phyloP scores from a whole-genome alignment of 2,888 invertebrate genomes.

The Ectobius pallidus region DNA sequence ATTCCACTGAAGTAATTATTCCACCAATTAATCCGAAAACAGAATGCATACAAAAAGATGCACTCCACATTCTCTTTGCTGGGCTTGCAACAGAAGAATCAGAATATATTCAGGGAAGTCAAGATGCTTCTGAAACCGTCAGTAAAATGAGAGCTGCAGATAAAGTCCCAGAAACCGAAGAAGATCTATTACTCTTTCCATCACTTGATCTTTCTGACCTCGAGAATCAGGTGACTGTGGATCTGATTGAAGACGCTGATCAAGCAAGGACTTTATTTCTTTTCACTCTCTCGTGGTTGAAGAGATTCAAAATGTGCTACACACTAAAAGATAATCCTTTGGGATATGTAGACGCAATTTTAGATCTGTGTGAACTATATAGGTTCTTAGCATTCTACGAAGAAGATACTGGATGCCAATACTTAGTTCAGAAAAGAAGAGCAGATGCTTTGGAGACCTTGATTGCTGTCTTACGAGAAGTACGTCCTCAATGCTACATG shows the following conservation, averaged over 20 bases:
- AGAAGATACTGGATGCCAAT: constrained; percentile 52
- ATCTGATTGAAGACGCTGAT: neutral
- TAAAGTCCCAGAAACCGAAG: neutral
- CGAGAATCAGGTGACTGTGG: neutral
- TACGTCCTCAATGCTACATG: constrained; percentile 62
- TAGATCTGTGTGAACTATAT: neutral
- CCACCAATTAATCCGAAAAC: neutral
- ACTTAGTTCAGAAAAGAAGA: constrained; percentile 64
- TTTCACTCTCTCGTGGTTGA: neutral
- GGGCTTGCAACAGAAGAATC: no score
- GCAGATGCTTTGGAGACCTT: constrained; percentile 65
- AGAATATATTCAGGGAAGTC: neutral
- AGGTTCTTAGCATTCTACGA: neutral
- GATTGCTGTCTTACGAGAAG: constrained; percentile 61
- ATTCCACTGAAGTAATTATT: no score
- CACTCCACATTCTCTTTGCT: neutral
- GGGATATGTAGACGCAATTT: neutral
- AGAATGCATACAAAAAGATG: neutral
- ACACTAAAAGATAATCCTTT: neutral
- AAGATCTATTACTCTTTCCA: neutral
- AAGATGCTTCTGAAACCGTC: neutral
- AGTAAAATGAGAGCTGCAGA: neutral
- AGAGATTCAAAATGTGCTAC: neutral
- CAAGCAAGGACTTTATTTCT: neutral
- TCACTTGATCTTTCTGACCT: neutral